A percentile compares a stretch with the other conserved stretches of the same genome.
These are phyloP conservation scores for Solen grandis DNA, from an alignment of 1,140 invertebrate genomes.

Conservation along the genomic window DNA sequence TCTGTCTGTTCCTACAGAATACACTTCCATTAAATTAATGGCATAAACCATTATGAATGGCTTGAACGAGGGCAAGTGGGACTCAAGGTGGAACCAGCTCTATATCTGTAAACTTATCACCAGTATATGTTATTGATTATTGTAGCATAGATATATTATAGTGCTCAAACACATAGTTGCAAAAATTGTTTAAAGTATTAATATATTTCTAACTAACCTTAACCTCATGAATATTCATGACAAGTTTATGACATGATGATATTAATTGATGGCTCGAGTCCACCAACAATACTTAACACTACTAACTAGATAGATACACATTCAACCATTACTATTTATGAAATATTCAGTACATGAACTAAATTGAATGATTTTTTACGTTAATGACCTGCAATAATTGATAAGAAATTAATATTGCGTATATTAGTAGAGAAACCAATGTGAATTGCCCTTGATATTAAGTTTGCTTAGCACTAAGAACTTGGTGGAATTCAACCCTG, in stretches of 20 bases:
- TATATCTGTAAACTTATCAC: neutral
- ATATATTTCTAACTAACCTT: neutral
- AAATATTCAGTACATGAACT: too few species aligned
- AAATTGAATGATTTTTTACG: too few species aligned
- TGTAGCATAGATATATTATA: neutral
- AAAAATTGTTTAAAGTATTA: neutral
- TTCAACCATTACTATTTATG: too few species aligned
- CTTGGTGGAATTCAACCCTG: too few species aligned
- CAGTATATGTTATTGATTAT: neutral
- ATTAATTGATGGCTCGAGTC: neutral
- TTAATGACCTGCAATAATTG: too few species aligned
- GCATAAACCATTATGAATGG: slow-evolving; percentile 71
- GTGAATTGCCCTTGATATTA: too few species aligned
- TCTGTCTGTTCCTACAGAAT: slow-evolving; percentile 60
- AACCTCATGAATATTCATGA: neutral
- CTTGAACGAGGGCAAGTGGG: slow-evolving; percentile 68
- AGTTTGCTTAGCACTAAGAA: too few species aligned
- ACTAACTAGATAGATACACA: too few species aligned
- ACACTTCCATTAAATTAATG: slow-evolving; percentile 60
- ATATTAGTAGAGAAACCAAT: too few species aligned
- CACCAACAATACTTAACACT: too few species aligned
- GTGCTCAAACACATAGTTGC: neutral
- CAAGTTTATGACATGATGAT: neutral
- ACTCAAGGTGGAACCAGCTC: slow-evolving; percentile 61
- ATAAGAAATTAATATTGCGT: too few species aligned